A percentile compares a stretch with the other conserved stretches of the same genome.
phyloP scores from a whole-genome alignment of 2,797 vertebrate genomes.

The Pantherophis vulpinus region DNA sequence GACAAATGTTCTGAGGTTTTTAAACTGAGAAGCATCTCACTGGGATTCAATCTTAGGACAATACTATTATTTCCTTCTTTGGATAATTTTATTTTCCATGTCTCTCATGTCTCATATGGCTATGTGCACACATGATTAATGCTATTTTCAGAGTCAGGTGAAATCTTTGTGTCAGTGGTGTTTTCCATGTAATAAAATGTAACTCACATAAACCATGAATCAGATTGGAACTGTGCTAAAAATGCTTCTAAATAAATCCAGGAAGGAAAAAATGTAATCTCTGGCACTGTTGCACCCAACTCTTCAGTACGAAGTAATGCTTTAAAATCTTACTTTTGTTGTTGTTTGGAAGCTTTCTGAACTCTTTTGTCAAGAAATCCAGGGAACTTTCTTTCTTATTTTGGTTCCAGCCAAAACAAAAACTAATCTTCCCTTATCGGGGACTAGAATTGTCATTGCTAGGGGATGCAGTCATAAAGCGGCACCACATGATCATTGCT shows the following conservation, averaged over 20 bases:
- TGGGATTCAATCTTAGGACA: background rate
- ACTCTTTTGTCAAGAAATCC: slow-evolving; percentile 41
- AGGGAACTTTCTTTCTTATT: background rate
- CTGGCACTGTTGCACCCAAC: slow-evolving; percentile 37
- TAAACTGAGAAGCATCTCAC: background rate
- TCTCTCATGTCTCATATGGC: background rate
- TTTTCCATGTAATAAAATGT: slow-evolving; percentile 58
- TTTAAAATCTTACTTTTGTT: slow-evolving; percentile 55
- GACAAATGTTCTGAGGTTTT: background rate
- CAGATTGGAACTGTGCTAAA: slow-evolving; percentile 56
- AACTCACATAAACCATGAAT: slow-evolving; percentile 47
- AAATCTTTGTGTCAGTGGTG: slow-evolving; percentile 43
- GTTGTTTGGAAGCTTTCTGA: slow-evolving; percentile 25
- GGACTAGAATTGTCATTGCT: background rate
- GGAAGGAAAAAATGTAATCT: slow-evolving; percentile 34
- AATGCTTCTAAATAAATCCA: slow-evolving; percentile 54
- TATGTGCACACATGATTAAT: background rate
- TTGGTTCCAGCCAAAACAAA: background rate
- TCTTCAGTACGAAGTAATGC: slow-evolving; percentile 44
- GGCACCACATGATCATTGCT: too few species aligned
- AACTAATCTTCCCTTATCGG: background rate
- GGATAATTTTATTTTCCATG: background rate
- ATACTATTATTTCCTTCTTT: background rate
- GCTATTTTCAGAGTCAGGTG: slow-evolving; percentile 16
- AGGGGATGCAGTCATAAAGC: background rate